Conservation (phyloP, 2,888 invertebrate genomes). For the Scelioninae gen. 2 region DNA sequence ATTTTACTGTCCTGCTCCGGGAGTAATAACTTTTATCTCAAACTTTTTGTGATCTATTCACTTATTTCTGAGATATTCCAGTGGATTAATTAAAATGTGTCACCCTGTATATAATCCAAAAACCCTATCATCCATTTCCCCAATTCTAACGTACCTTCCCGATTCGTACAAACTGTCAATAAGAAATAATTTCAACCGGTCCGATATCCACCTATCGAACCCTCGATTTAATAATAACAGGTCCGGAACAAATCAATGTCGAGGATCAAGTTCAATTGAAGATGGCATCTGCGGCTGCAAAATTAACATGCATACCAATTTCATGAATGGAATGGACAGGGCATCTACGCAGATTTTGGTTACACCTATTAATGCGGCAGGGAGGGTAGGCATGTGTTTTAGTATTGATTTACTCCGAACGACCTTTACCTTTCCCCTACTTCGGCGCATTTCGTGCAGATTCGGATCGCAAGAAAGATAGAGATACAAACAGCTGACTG, state of each 20-base stretch:
- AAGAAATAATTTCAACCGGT: not conserved
- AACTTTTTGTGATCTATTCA: too few species aligned
- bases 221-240: constrained; percentile 8
- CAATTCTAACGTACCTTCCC: not conserved
- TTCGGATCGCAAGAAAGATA: constrained; percentile 35
- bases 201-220: not conserved
- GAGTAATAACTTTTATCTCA: too few species aligned
- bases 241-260: constrained; percentile 16
- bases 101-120: too few species aligned
- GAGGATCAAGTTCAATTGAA: constrained; percentile 34
- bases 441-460: constrained; percentile 32
- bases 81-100: too few species aligned
- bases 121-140: too few species aligned
- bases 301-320: constrained; percentile 23
- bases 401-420: constrained; percentile 69
- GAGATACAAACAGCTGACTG: constrained; percentile 52
- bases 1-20: too few species aligned
- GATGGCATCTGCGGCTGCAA: constrained; percentile 14
- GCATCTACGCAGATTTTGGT: constrained; percentile 74
- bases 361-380: constrained; percentile 61
- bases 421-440: constrained; percentile 68
- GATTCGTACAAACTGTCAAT: not conserved
- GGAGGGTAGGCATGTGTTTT: constrained; percentile 65
- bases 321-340: constrained; percentile 24
- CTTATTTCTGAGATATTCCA: too few species aligned